A percentile compares a stretch with the other conserved stretches of the same genome.
These are phyloP conservation scores for Trachelus iudaicus DNA, from an alignment of 2,888 invertebrate genomes.

Conservation along the genomic window DNA sequence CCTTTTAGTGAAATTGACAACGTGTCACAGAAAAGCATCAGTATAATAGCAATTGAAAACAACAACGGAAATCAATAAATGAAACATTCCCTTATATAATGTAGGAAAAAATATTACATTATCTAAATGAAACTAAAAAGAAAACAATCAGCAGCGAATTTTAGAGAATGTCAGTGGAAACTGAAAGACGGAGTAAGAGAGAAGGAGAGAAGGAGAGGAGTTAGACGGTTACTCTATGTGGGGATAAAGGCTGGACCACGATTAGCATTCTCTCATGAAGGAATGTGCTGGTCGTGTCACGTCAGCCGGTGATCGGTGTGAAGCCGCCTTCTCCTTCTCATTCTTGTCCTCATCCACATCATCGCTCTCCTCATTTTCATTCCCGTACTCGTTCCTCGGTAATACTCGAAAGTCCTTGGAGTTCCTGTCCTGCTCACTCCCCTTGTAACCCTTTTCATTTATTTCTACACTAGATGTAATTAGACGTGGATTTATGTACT, in stretches of 20 bases:
- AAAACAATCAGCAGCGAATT: no score
- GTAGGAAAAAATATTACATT: no score
- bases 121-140: no score
- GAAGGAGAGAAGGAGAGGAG: conserved; percentile 29
- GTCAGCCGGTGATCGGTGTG: conserved; percentile 56
- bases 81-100: no score
- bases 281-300: conserved; percentile 58
- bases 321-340: conserved; percentile 50
- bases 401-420: background rate
- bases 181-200: conserved; percentile 5
- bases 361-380: conserved; percentile 5
- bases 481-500: no score
- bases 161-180: background rate
- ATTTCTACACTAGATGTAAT: background rate
- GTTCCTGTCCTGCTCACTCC: conserved; percentile 12
- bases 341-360: conserved; percentile 28
- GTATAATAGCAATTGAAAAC: no score
- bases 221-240: conserved; percentile 10
- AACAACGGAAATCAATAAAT: no score
- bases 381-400: background rate
- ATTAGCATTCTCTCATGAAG: conserved; percentile 59
- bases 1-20: no score
- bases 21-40: no score
- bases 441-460: conserved; percentile 16
- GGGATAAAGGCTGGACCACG: conserved; percentile 50